phyloP scores from a whole-genome alignment of 2,113 vertebrate genomes.

The Myiagra hebetior region DNA sequence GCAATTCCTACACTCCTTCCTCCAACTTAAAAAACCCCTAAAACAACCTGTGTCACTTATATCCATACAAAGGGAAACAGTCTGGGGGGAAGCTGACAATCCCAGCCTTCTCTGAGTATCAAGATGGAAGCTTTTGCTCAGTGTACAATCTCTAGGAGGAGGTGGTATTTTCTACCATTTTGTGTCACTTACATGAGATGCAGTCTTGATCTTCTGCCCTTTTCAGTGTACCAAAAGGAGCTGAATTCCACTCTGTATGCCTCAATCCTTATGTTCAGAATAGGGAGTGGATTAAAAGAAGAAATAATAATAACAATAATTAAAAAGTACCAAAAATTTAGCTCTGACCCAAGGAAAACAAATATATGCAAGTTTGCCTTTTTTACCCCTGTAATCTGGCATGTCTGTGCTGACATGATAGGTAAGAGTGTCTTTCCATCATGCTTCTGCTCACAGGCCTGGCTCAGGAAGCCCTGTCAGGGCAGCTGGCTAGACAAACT shows the following conservation, averaged over 20 bases:
- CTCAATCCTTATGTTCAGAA: neutral
- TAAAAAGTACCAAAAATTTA: neutral
- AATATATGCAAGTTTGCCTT: rapidly evolving
- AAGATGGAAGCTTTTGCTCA: neutral
- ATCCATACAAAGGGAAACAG: neutral
- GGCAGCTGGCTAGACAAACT: neutral
- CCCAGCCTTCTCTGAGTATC: neutral
- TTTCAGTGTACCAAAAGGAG: neutral
- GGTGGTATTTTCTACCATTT: neutral
- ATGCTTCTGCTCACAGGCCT: neutral
- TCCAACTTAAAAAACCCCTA: neutral
- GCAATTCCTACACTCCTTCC: neutral
- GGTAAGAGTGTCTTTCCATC: neutral
- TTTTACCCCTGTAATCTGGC: neutral
- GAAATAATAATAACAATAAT: neutral
- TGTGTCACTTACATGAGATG: neutral
- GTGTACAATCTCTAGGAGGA: neutral
- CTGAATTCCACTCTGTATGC: neutral
- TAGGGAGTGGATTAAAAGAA: neutral
- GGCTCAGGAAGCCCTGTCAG: neutral
- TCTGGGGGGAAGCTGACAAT: neutral
- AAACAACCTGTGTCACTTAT: neutral
- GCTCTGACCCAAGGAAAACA: neutral
- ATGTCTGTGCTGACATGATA: neutral
- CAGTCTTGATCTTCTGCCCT: neutral